phyloP scores from a whole-genome alignment of 2,797 vertebrate species.

The Cossypha niveicapilla region DNA sequence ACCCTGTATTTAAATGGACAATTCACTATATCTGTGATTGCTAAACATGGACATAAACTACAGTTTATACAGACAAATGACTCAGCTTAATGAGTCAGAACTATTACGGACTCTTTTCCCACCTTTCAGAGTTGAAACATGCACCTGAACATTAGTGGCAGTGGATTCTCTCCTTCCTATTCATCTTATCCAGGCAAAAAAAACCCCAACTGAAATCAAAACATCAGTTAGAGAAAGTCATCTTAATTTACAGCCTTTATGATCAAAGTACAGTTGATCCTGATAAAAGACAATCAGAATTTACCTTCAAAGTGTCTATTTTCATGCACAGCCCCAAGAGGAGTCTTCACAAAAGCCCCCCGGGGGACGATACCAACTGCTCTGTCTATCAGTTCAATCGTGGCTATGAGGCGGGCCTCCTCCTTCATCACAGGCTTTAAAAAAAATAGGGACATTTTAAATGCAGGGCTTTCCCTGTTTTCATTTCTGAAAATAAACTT shows the following conservation, averaged over 20 bases:
- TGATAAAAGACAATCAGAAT: background rate
- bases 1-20: background rate
- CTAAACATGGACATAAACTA: background rate
- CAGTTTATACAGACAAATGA: background rate
- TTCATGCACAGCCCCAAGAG: constrained; percentile 77
- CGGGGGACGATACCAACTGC: constrained; percentile 86
- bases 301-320: constrained; percentile 92
- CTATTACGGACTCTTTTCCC: background rate
- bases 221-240: background rate
- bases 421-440: constrained; percentile 79
- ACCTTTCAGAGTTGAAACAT: background rate
- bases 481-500: background rate
- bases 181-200: background rate
- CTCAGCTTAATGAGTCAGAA: constrained; percentile 16
- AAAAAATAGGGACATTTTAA: background rate
- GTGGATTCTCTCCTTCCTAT: background rate
- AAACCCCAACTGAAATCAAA: background rate
- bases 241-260: background rate
- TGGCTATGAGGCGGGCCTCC: constrained; percentile 82
- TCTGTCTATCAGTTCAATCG: constrained; percentile 84
- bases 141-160: background rate
- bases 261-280: background rate
- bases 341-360: constrained; percentile 84
- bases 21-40: background rate
- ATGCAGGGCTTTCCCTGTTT: background rate